These are phyloP conservation scores for Mirza zaza DNA, from an alignment of 2,113 vertebrate species.

Conservation along the genomic window DNA sequence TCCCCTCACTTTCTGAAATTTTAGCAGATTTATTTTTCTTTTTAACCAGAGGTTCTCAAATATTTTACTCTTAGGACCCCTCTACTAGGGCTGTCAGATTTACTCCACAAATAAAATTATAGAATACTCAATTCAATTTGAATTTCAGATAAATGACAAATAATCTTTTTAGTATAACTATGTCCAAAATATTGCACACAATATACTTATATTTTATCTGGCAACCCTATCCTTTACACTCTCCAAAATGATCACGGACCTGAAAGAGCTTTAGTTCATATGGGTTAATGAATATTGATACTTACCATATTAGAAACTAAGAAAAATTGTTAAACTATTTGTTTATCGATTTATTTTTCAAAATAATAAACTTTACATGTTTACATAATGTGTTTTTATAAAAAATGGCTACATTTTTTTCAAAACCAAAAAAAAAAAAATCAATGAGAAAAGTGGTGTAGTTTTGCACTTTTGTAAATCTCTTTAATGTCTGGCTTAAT, in stretches of 20 bases:
- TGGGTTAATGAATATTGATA: not conserved
- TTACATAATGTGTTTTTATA: not conserved
- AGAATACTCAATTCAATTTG: not conserved
- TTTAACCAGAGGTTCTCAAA: not conserved
- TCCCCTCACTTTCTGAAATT: not conserved
- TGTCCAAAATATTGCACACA: not conserved
- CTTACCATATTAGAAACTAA: not conserved
- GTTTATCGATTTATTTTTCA: not conserved
- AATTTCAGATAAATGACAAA: not conserved
- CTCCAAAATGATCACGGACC: not conserved
- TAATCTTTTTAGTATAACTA: not conserved
- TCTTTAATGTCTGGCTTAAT: not conserved
- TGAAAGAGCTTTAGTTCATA: not conserved
- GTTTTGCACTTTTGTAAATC: not conserved
- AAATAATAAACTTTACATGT: not conserved
- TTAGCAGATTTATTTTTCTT: not conserved
- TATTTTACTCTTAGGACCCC: not conserved
- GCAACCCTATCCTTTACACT: not conserved
- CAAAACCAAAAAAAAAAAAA: not conserved
- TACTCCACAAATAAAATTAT: not conserved
- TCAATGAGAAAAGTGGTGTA: not conserved
- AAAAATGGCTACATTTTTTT: not conserved
- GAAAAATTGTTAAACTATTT: not conserved
- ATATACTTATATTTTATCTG: not conserved
- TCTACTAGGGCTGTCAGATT: not conserved